phyloP scores from a whole-genome alignment of 2,797 vertebrate genomes.

The Halcyon chelicuti region DNA sequence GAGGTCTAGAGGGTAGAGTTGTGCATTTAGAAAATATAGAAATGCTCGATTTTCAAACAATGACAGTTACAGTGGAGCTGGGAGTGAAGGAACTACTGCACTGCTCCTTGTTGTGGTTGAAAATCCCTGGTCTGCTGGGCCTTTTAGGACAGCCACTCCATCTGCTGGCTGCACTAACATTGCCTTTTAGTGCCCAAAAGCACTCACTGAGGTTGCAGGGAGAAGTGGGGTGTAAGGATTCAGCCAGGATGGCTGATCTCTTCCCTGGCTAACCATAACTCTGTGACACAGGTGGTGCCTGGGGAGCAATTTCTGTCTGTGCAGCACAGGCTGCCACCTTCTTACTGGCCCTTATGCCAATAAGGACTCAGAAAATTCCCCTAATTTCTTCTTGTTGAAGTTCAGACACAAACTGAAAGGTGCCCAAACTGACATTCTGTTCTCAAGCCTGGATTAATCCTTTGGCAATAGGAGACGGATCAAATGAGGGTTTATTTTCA shows the following conservation, averaged over 20 bases:
- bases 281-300: background rate
- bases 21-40: background rate
- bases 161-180: constrained; percentile 29
- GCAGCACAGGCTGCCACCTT: background rate
- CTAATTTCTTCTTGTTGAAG: background rate
- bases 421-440: background rate
- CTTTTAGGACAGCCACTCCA: background rate
- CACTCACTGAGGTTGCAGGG: background rate
- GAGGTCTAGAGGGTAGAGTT: background rate
- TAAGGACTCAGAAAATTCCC: background rate
- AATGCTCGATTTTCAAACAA: background rate
- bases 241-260: background rate
- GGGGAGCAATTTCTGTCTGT: background rate
- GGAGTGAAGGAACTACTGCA: background rate
- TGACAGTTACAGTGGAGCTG: background rate
- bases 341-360: background rate
- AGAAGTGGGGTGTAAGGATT: background rate
- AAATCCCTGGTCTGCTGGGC: background rate
- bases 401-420: background rate
- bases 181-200: background rate
- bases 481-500: background rate
- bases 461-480: background rate
- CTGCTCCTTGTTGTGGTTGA: accelerated
- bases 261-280: background rate
- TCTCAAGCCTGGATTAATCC: background rate